Percentiles rank a stretch among this genome's conserved stretches.
These are phyloP conservation scores for Prionailurus bengalensis DNA, from an alignment of 2,113 vertebrate species.

Conservation along the genomic window DNA sequence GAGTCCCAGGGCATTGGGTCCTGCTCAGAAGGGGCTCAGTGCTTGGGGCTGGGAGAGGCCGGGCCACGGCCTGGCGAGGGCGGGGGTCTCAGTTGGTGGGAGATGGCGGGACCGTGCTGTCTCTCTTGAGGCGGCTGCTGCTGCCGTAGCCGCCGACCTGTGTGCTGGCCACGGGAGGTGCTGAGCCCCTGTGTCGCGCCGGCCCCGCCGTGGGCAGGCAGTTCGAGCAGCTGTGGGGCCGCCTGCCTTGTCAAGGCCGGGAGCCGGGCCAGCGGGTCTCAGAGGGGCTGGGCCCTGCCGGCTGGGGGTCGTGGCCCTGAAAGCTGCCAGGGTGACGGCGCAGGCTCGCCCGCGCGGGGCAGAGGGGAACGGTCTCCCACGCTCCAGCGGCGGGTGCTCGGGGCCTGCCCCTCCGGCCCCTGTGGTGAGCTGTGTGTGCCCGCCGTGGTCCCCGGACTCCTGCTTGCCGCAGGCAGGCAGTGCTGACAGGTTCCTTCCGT, in stretches of 20 bases:
- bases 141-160: rapidly evolving
- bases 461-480: neutral
- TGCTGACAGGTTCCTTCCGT: neutral
- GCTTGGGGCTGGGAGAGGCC: neutral
- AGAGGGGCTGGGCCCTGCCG: neutral
- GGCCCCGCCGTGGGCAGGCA: neutral
- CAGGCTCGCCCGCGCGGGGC: rapidly evolving
- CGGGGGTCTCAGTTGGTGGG: neutral
- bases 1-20: neutral
- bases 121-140: neutral
- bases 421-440: neutral
- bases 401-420: neutral
- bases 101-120: rapidly evolving
- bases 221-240: neutral
- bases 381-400: rapidly evolving
- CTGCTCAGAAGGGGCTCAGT: neutral
- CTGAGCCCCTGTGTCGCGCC: neutral
- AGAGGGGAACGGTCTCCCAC: neutral
- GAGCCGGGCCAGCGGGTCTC: neutral
- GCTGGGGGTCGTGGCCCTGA: neutral
- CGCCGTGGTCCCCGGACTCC: neutral
- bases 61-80: neutral
- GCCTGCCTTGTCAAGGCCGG: neutral
- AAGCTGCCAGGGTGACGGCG: too few relatives aligned
- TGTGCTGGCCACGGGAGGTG: neutral